Conservation (phyloP, 2,797 vertebrate species). For the Galago senegalensis region DNA sequence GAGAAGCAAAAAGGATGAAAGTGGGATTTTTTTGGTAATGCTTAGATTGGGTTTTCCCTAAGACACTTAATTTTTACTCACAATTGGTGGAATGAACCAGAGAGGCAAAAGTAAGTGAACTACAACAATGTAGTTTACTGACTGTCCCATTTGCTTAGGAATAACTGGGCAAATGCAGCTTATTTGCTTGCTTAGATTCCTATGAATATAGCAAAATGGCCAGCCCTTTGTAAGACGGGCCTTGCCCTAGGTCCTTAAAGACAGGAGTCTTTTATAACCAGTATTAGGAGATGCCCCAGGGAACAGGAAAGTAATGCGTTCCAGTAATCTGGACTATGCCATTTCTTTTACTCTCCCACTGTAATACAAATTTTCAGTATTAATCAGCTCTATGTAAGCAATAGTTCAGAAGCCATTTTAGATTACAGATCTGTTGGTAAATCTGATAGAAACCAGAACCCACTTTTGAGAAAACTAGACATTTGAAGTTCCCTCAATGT, state of each 20-base stretch:
- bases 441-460: slow-evolving; percentile 51
- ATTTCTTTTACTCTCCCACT: slow-evolving; percentile 28
- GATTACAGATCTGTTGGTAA: slow-evolving; percentile 11
- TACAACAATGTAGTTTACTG: slow-evolving; percentile 40
- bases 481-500: slow-evolving; percentile 29
- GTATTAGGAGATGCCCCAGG: slow-evolving; percentile 36
- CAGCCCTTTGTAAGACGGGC: background rate
- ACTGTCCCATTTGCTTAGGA: slow-evolving; percentile 23
- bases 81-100: slow-evolving; percentile 56
- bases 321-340: background rate
- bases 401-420: slow-evolving; percentile 8
- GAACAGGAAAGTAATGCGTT: background rate
- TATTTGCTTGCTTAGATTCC: slow-evolving; percentile 23
- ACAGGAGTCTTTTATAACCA: background rate
- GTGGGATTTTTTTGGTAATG: slow-evolving; percentile 52
- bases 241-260: background rate
- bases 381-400: background rate
- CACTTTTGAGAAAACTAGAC: slow-evolving; percentile 48
- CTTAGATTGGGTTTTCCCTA: slow-evolving; percentile 39
- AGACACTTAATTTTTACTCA: slow-evolving; percentile 5
- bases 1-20: slow-evolving; percentile 5
- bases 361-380: slow-evolving; percentile 17
- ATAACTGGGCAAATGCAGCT: slow-evolving; percentile 37
- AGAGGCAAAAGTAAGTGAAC: slow-evolving; percentile 51
- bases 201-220: slow-evolving; percentile 44